A percentile compares a stretch with the other conserved stretches of the same genome.
phyloP scores from a whole-genome alignment of 1,140 invertebrate genomes.

The Pararge aegeria region DNA sequence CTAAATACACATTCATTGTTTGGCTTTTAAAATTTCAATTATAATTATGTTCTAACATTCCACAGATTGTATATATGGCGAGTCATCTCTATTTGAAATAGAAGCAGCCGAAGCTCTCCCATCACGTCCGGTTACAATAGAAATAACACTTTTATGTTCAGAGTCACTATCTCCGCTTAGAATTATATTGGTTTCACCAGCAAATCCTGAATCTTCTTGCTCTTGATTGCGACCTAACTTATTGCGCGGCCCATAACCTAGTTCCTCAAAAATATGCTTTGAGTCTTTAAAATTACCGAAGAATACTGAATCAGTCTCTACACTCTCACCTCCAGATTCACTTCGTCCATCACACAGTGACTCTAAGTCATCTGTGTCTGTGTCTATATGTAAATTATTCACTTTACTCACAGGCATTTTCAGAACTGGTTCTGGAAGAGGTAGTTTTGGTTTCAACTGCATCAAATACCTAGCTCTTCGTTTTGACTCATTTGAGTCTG shows the following conservation, averaged over 20 bases:
- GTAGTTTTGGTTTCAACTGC: constrained; percentile 63
- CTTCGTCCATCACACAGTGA: constrained; percentile 85
- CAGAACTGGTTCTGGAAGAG: constrained; percentile 38
- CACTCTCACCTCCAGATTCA: constrained; percentile 90
- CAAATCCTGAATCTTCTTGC: constrained; percentile 69
- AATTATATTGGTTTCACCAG: constrained; percentile 68
- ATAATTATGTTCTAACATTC: constrained; percentile 46
- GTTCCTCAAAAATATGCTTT: constrained; percentile 59
- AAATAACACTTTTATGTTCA: constrained; percentile 73
- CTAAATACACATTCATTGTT: background rate
- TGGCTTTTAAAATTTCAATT: background rate
- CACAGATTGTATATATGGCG: constrained; percentile 61
- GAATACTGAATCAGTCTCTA: constrained; percentile 91
- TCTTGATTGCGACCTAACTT: constrained; percentile 43
- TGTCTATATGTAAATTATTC: constrained; percentile 54
- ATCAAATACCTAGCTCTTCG: constrained; percentile 66
- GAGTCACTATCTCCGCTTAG: constrained; percentile 73
- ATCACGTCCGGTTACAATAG: constrained; percentile 61
- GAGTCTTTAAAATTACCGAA: constrained; percentile 83
- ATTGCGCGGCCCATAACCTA: constrained; percentile 50
- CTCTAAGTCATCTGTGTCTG: constrained; percentile 73
- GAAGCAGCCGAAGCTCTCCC: constrained; percentile 57
- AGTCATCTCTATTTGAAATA: constrained; percentile 55
- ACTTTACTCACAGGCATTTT: constrained; percentile 38
- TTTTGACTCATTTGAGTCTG: constrained; percentile 83